Conservation (phyloP, 1,140 invertebrate species). For the Drosophila parabipectinata region DNA sequence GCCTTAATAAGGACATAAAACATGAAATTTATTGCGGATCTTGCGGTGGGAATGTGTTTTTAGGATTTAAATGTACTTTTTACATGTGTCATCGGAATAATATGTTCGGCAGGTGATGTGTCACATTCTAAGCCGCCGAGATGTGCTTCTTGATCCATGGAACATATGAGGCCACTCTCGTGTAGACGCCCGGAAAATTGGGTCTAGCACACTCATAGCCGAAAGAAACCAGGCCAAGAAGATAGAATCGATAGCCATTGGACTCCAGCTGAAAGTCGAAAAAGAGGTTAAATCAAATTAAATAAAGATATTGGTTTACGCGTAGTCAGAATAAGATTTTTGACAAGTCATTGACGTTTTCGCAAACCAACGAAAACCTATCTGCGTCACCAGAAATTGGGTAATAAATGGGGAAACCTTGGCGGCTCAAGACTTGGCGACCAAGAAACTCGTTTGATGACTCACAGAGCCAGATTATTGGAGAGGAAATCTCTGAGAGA, state of each 20-base stretch:
- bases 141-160: constrained; percentile 70
- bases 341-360: constrained; percentile 35
- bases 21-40: constrained; percentile 37
- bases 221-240: constrained; percentile 88
- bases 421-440: constrained; percentile 25
- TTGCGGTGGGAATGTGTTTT: constrained; percentile 24
- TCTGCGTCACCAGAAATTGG: constrained; percentile 14
- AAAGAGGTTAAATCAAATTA: background rate
- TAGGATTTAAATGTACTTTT: background rate
- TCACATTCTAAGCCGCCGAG: constrained; percentile 12
- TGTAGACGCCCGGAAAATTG: constrained; percentile 89
- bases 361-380: constrained; percentile 24
- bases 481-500: constrained; percentile 2
- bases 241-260: constrained; percentile 83
- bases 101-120: background rate
- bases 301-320: background rate
- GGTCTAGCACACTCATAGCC: constrained; percentile 89
- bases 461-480: constrained; percentile 9
- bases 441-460: constrained; percentile 61
- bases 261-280: constrained; percentile 48
- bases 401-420: constrained; percentile 48
- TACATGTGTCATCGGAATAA: constrained; percentile 14
- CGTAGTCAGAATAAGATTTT: background rate
- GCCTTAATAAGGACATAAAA: constrained; percentile 29
- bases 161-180: constrained; percentile 85